A percentile compares a stretch with the other conserved stretches of the same genome.
These are phyloP conservation scores for Saturnia japonica DNA, from an alignment of 2,888 invertebrate species.

Conservation along the genomic window DNA sequence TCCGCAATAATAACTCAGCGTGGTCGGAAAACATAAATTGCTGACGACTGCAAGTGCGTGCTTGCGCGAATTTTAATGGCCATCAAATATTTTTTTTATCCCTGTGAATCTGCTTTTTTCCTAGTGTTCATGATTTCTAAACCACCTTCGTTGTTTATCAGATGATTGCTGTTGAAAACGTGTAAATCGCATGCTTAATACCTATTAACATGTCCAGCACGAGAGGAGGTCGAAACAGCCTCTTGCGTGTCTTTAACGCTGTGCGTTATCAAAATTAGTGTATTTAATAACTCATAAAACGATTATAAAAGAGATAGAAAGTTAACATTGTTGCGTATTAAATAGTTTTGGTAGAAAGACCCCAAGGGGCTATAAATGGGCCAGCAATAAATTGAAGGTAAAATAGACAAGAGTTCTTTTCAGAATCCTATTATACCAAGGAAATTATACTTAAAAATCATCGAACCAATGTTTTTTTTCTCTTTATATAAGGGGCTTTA, in stretches of 20 bases:
- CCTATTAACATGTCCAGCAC: neutral
- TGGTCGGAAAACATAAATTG: constrained; percentile 21
- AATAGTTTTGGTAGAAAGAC: too few species aligned
- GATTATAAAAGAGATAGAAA: neutral
- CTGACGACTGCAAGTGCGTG: constrained; percentile 11
- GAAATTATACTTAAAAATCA: neutral
- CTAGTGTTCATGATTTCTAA: neutral
- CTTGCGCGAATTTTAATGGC: constrained; percentile 15
- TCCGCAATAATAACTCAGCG: constrained; percentile 21
- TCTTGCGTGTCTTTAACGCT: neutral
- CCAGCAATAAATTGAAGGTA: neutral
- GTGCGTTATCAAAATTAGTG: neutral
- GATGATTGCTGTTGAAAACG: neutral
- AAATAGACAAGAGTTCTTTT: neutral
- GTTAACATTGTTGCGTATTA: too few species aligned
- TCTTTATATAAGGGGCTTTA: too few species aligned
- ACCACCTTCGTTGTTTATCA: neutral
- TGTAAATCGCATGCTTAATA: neutral
- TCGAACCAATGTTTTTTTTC: too few species aligned
- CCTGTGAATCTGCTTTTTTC: constrained; percentile 18
- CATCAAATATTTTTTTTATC: constrained; percentile 14
- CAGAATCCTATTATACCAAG: neutral
- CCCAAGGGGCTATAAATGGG: too few species aligned
- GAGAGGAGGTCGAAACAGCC: neutral
- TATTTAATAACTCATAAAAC: neutral